Percentiles rank a stretch among this genome's conserved stretches.
These are phyloP conservation scores for Chaetogeoica ovagalla DNA, from an alignment of 2,888 invertebrate species.

Conservation along the genomic window DNA sequence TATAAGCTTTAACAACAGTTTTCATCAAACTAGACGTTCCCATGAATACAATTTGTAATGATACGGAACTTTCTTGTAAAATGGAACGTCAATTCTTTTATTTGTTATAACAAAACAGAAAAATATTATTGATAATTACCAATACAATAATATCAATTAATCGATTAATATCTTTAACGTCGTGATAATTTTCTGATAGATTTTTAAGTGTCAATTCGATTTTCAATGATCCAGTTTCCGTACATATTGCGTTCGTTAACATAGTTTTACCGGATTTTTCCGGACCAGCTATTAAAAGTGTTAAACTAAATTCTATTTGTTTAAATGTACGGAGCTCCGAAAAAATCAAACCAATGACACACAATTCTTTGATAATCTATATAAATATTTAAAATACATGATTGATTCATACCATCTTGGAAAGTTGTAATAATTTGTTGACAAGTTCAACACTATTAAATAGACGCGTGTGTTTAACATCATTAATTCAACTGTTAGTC, in stretches of 20 bases:
- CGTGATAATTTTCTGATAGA: conserved; percentile 12
- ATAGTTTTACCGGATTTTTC: conserved; percentile 27
- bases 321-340: conserved; percentile 6
- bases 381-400: neutral
- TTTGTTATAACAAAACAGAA: too few species aligned
- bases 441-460: too few species aligned
- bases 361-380: conserved; percentile 37
- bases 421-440: too few species aligned
- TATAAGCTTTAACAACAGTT: neutral
- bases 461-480: too few species aligned
- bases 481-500: too few species aligned
- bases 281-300: conserved; percentile 34
- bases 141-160: neutral
- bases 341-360: conserved; percentile 15
- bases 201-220: conserved; percentile 10
- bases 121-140: neutral
- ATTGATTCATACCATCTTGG: too few species aligned
- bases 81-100: conserved; percentile 4
- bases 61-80: conserved; percentile 36
- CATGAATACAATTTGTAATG: neutral
- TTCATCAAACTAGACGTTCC: conserved; percentile 8
- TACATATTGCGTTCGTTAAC: conserved; percentile 28
- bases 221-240: conserved; percentile 33
- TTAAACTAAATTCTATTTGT: neutral
- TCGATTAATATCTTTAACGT: neutral